These are phyloP conservation scores for Erpornis zantholeuca DNA, from an alignment of 2,113 vertebrate species.

Conservation along the genomic window DNA sequence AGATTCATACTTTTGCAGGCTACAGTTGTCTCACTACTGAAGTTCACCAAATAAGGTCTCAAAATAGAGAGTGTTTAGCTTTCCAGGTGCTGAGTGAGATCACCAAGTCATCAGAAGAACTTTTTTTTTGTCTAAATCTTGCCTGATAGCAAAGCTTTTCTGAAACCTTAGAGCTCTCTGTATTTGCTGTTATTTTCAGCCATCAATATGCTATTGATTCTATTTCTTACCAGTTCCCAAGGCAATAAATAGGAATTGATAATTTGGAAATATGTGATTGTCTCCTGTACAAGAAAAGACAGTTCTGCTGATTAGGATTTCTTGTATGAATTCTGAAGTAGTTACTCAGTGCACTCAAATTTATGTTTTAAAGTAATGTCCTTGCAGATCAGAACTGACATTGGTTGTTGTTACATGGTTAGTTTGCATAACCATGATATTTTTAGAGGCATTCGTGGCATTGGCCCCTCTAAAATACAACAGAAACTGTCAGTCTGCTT, in stretches of 20 bases:
- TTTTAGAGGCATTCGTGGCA: neutral
- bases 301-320: neutral
- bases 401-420: neutral
- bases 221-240: neutral
- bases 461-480: neutral
- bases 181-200: neutral
- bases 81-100: conserved; percentile 45
- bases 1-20: neutral
- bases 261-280: neutral
- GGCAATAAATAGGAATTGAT: neutral
- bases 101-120: neutral
- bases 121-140: neutral
- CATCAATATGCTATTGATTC: neutral
- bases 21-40: neutral
- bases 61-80: conserved; percentile 35
- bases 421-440: neutral
- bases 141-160: neutral
- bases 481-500: neutral
- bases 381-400: neutral
- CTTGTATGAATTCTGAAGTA: neutral
- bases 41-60: conserved; percentile 66
- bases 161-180: neutral
- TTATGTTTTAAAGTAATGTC: neutral
- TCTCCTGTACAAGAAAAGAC: neutral
- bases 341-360: neutral